Conservation (phyloP, 64 coral and sea anemone species). For the Porites australiensis region DNA sequence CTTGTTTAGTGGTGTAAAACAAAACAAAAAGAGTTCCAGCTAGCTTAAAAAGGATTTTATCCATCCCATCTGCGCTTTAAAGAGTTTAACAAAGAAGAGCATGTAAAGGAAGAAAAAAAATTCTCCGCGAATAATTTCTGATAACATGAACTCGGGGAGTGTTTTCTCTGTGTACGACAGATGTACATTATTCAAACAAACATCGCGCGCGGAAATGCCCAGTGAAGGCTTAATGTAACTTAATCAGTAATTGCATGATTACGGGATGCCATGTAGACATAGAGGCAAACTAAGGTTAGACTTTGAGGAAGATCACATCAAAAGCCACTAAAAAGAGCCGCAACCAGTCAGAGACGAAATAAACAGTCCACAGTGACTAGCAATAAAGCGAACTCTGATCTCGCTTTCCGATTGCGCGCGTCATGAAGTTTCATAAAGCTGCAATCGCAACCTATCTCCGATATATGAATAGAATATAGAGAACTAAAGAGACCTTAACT, state of each 20-base stretch:
- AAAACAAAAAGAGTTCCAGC: constrained; percentile 41
- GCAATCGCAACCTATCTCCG: constrained; percentile 1
- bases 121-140: not conserved
- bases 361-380: not conserved
- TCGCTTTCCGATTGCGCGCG: not conserved
- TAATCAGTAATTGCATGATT: constrained; percentile 42
- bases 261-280: not conserved
- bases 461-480: constrained; percentile 42
- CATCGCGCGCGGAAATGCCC: constrained; percentile 25
- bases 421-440: not conserved
- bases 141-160: not conserved
- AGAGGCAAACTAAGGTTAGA: not conserved
- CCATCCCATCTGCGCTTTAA: constrained; percentile 44
- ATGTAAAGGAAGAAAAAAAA: not conserved
- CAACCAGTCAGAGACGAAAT: not conserved
- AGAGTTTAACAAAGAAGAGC: constrained; percentile 35
- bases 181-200: constrained; percentile 3
- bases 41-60: constrained; percentile 19
- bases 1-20: constrained; percentile 59
- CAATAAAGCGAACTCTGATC: too few relatives aligned
- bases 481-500: constrained; percentile 42
- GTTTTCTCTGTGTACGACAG: not conserved
- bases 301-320: not conserved
- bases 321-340: not conserved
- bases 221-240: constrained; percentile 35